These are phyloP conservation scores for Phyllostomus discolor DNA, from an alignment of 2,113 vertebrate genomes.

Conservation along the genomic window DNA sequence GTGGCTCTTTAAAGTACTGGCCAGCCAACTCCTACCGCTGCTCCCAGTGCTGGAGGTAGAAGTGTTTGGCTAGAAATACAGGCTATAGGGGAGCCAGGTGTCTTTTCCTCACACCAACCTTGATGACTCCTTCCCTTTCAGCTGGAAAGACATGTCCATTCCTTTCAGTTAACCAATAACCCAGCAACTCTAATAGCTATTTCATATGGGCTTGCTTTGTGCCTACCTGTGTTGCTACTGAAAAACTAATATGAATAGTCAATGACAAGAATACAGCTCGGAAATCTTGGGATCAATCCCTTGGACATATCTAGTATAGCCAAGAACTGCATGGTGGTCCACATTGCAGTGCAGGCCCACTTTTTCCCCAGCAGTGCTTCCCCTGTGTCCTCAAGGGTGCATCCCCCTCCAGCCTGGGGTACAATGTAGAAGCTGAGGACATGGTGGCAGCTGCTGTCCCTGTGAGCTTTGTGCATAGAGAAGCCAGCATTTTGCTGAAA, in stretches of 20 bases:
- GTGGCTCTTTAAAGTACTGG: neutral
- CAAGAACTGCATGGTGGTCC: rapidly evolving
- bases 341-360: rapidly evolving
- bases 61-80: neutral
- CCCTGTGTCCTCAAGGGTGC: neutral
- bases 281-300: neutral
- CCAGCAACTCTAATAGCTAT: rapidly evolving
- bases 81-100: rapidly evolving
- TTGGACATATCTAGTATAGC: neutral
- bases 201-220: neutral
- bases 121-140: neutral
- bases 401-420: neutral
- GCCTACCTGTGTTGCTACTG: neutral
- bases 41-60: no score
- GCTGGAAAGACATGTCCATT: no score
- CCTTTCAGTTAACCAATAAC: rapidly evolving
- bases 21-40: neutral
- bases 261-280: neutral
- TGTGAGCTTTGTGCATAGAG: neutral
- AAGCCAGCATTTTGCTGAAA: neutral
- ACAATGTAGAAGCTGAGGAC: no score
- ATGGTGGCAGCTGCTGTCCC: neutral
- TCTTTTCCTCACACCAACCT: neutral
- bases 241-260: neutral
- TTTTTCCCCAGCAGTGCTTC: neutral